phyloP scores from a whole-genome alignment of 2,888 invertebrate species.

The Pantelozetes paolii region DNA sequence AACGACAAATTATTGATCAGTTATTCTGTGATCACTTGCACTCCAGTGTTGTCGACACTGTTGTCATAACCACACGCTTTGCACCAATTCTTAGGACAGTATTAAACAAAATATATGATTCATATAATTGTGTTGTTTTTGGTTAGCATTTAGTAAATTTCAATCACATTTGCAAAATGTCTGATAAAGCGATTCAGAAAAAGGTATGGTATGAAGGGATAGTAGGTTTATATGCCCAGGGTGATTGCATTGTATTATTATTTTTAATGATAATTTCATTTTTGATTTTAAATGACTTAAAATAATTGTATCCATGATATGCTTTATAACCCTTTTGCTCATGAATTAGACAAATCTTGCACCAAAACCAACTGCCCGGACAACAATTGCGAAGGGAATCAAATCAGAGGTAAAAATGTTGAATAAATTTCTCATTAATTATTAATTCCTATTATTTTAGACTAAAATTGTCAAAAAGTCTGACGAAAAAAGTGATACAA shows the following conservation, averaged over 20 bases:
- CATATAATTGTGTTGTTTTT: neutral
- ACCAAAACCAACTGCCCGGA: neutral
- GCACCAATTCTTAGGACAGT: neutral
- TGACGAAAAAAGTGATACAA: neutral
- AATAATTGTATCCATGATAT: neutral
- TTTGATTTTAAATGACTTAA: neutral
- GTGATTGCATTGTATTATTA: no score
- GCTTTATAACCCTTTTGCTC: neutral
- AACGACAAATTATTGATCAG: neutral
- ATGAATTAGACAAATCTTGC: neutral
- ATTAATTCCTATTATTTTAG: neutral
- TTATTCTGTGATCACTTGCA: conserved; percentile 14
- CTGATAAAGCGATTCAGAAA: neutral
- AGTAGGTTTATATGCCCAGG: no score
- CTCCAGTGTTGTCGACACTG: neutral
- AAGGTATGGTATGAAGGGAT: neutral
- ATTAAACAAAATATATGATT: neutral
- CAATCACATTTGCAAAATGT: neutral
- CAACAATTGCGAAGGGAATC: neutral
- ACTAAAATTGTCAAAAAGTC: neutral
- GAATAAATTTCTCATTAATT: neutral
- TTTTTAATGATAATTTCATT: no score
- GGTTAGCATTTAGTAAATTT: neutral
- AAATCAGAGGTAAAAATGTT: neutral
- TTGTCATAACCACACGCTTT: conserved; percentile 14